These are phyloP conservation scores for Astur gentilis DNA, from an alignment of 2,113 vertebrate genomes.

Conservation along the genomic window DNA sequence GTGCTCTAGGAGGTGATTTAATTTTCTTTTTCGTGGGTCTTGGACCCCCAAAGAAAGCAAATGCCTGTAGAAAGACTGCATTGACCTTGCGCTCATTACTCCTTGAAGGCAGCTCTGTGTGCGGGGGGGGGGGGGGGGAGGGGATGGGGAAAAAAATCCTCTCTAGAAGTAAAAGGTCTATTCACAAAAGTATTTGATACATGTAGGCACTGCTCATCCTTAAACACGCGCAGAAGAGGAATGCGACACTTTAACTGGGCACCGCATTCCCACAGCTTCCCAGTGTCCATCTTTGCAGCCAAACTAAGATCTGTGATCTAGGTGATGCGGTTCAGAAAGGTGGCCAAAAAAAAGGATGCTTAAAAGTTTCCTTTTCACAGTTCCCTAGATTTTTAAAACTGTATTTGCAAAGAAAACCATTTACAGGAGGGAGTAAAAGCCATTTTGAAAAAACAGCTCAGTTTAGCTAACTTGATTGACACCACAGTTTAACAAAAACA, in stretches of 20 bases:
- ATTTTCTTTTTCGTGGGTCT: conserved; percentile 23
- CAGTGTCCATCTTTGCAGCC: neutral
- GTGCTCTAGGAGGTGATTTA: conserved; percentile 1
- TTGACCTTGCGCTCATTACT: neutral
- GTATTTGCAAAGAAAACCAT: neutral
- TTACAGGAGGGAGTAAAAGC: neutral
- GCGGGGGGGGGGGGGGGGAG: neutral
- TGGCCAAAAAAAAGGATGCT: neutral
- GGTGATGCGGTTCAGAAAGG: neutral
- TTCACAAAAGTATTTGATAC: neutral
- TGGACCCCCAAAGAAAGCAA: conserved; percentile 35
- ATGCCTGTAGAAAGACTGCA: neutral
- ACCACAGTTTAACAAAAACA: neutral
- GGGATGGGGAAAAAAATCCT: neutral
- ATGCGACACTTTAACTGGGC: neutral
- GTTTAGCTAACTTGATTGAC: neutral
- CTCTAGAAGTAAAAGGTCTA: neutral
- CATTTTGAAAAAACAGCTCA: neutral
- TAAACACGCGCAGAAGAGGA: neutral
- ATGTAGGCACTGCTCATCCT: neutral
- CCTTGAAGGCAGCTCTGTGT: neutral
- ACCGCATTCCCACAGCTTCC: neutral
- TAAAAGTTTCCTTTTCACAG: neutral
- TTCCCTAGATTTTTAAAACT: neutral
- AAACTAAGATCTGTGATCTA: neutral